Evolutionary conservation across 2,888 invertebrate species (phyloP).

Genomic region (Panorpa germanica): DNA sequence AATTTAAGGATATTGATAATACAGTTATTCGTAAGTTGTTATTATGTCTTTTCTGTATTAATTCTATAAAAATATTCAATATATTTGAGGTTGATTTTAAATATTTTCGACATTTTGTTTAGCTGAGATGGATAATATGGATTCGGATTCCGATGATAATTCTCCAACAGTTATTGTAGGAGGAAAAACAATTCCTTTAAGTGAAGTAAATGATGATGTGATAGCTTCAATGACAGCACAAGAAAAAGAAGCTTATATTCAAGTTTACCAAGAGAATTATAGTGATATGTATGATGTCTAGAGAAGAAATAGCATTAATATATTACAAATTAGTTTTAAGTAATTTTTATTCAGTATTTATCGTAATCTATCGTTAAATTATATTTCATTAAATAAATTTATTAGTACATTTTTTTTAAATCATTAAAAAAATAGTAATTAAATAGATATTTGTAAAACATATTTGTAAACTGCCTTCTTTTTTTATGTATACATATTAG

Average conservation of each 20-base stretch:
- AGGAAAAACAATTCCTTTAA: constrained; percentile 57
- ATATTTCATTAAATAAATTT: too few relatives aligned
- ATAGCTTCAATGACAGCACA: constrained; percentile 79
- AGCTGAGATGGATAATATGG: constrained; percentile 56
- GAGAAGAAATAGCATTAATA: constrained; percentile 10
- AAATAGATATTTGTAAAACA: too few relatives aligned
- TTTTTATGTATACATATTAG: too few relatives aligned
- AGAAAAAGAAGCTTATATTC: constrained; percentile 88
- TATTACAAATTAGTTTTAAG: background rate
- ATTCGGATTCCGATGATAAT: constrained; percentile 59
- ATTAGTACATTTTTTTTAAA: too few relatives aligned
- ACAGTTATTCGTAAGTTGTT: constrained; percentile 37
- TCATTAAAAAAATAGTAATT: too few relatives aligned
- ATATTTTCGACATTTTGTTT: constrained; percentile 14
- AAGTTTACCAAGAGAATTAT: constrained; percentile 84
- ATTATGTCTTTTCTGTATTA: constrained; percentile 9
- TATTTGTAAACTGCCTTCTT: too few relatives aligned
- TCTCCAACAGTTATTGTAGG: constrained; percentile 69
- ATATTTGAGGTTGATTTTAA: constrained; percentile 6
- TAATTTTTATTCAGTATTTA: too few relatives aligned
- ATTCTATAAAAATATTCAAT: constrained; percentile 5
- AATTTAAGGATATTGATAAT: constrained; percentile 41
- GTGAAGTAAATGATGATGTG: constrained; percentile 69
- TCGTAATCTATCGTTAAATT: too few relatives aligned
- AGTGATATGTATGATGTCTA: constrained; percentile 67